Evolutionary conservation across 2,888 invertebrate species (phyloP), one percentile per base, ranked within the genome.

Genomic region (Epistrophe eligans): DNA sequence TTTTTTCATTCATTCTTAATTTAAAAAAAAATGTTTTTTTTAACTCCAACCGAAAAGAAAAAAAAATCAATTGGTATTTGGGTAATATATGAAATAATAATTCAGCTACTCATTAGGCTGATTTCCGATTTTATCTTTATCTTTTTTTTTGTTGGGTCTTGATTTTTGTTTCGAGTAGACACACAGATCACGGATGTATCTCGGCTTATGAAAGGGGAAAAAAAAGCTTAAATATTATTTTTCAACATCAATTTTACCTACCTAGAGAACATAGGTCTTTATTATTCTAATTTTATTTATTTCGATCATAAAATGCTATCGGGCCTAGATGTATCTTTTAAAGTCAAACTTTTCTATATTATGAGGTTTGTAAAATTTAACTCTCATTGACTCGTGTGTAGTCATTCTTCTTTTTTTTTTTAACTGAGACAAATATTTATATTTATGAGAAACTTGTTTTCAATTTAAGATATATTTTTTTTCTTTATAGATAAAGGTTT

Each of bases 81-180:
- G 24, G 24, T 24, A 24, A 45, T 62, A 45, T 62, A 58, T 58
- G 43, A 45, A 24, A 79, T 84, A 70, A 64, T 79, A 71, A 79
- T 76, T 84, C 71, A 79, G 17, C 17, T 17, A 48, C 3, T 48
- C 48, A 48, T 48, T 48, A 48, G 64, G 71, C 28, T 55, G 79
- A 15, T 32, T 43, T 79, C 67, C 43, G 71, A 79, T 84, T 43
- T 57, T 84, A 79, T 79, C 84, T 71, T 35, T n/a, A 35, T 28
- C 35, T 58, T 15, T 32, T 48, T 35, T 19, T 35, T 35, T n/a
- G 35, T 35, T 35, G 17, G 32, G 40, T 62, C 13, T 40, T 24
- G 11, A 15, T 6, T 9, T 17, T 6, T 0, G 13, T 9, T 17
- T 6, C 2, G 13, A 2, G 4, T 9, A 32, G 45, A 3, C 8